Percentiles rank a stretch among this genome's conserved stretches.
Conservation (phyloP, 2,888 invertebrate genomes). For the Myopa testacea region DNA sequence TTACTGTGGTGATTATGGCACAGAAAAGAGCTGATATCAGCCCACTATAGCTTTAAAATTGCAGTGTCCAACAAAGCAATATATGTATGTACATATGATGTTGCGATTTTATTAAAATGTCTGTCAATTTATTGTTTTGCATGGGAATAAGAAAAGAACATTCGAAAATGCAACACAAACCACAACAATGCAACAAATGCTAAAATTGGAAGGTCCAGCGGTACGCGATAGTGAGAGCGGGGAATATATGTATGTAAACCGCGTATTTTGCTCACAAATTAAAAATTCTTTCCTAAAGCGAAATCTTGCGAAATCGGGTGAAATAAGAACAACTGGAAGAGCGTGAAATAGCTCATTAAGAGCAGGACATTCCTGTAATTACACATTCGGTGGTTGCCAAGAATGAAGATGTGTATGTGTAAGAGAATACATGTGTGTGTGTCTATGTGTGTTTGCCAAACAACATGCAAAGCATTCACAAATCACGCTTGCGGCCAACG, state of each 20-base stretch:
- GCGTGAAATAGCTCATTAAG: slow-evolving; percentile 62
- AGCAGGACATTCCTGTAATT: slow-evolving; percentile 60
- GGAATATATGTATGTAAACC: slow-evolving; percentile 39
- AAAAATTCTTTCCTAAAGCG: slow-evolving; percentile 58
- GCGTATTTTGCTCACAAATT: slow-evolving; percentile 56
- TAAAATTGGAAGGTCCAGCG: slow-evolving; percentile 41
- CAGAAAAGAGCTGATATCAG: no score
- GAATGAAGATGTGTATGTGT: slow-evolving; percentile 39
- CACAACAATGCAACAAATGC: slow-evolving; percentile 34
- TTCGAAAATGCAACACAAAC: background rate
- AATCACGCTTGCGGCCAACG: slow-evolving; percentile 64
- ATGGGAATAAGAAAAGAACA: slow-evolving; percentile 26
- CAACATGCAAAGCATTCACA: slow-evolving; percentile 66
- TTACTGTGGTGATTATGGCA: no score
- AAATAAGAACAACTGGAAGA: slow-evolving; percentile 42
- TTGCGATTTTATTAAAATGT: slow-evolving; percentile 48
- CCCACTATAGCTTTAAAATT: no score
- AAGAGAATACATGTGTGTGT: no score
- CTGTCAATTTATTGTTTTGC: slow-evolving; percentile 52
- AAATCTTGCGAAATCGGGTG: slow-evolving; percentile 44
- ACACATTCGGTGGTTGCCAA: slow-evolving; percentile 33
- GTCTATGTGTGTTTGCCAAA: slow-evolving; percentile 43
- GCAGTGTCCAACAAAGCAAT: no score
- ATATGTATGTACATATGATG: slow-evolving; percentile 9
- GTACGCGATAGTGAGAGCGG: slow-evolving; percentile 40